Evolutionary conservation across 2,113 vertebrate genomes (phyloP).

Genomic region (Eubucco bourcierii): DNA sequence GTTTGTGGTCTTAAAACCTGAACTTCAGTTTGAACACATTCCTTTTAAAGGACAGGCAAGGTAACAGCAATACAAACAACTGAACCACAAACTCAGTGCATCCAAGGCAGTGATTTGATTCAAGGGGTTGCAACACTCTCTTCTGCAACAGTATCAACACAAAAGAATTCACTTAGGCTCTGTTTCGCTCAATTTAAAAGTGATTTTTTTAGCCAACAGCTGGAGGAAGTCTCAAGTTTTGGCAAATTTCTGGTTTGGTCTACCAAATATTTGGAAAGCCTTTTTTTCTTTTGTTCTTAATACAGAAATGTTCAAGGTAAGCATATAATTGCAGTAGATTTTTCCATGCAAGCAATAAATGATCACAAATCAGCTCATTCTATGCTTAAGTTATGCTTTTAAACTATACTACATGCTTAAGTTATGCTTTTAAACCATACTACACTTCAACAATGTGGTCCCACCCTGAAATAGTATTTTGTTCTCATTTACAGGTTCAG

Average conservation of each 20-base stretch:
- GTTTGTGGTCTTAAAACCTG: fast-evolving
- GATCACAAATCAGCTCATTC: background rate
- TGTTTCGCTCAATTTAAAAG: background rate
- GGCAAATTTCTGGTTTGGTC: background rate
- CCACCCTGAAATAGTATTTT: background rate
- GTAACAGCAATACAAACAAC: background rate
- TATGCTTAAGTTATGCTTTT: background rate
- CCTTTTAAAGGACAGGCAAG: background rate
- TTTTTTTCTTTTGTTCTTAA: background rate
- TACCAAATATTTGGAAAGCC: background rate
- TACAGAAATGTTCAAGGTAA: background rate
- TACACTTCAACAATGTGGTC: background rate
- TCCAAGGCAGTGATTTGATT: background rate
- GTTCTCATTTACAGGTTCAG: conserved; percentile 78
- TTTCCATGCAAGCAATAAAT: background rate
- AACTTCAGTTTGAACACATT: background rate
- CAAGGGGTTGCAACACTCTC: background rate
- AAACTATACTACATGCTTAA: background rate
- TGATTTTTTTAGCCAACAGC: background rate
- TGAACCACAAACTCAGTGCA: background rate
- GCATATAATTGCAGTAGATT: background rate
- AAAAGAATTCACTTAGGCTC: background rate
- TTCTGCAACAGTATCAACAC: background rate
- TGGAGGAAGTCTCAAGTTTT: background rate
- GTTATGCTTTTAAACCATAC: background rate